These are phyloP conservation scores for Perizoma affinitatum DNA, from an alignment of 2,888 invertebrate species.

Conservation along the genomic window DNA sequence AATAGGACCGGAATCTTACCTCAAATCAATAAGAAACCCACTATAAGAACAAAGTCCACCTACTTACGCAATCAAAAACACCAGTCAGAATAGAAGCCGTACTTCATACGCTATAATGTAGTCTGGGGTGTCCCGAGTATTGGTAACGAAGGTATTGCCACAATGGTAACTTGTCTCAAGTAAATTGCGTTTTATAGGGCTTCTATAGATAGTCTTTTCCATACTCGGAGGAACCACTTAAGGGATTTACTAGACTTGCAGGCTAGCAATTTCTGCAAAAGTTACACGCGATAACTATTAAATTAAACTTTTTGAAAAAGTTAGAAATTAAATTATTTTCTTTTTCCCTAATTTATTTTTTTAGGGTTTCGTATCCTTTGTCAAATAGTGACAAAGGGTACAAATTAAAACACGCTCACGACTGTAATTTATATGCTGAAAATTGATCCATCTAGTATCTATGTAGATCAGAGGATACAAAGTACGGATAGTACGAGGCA, in stretches of 20 bases:
- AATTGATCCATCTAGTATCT: too few relatives aligned
- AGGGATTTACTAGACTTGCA: constrained; percentile 2
- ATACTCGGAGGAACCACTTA: neutral
- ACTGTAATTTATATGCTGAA: too few relatives aligned
- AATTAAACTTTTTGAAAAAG: too few relatives aligned
- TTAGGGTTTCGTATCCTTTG: too few relatives aligned
- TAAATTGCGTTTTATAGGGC: constrained; percentile 57
- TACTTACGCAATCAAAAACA: constrained; percentile 29
- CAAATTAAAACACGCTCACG: too few relatives aligned
- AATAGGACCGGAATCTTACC: constrained; percentile 22
- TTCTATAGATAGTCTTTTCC: constrained; percentile 50
- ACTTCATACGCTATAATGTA: constrained; percentile 14
- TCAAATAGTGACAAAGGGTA: too few relatives aligned
- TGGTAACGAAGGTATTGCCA: constrained; percentile 56
- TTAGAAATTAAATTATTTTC: too few relatives aligned
- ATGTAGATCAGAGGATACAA: too few relatives aligned
- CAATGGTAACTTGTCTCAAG: constrained; percentile 71
- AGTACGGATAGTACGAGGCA: too few relatives aligned
- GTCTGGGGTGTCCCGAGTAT: constrained; percentile 28
- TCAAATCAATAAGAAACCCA: constrained; percentile 7
- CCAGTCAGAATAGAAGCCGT: constrained; percentile 32
- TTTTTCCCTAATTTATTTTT: too few relatives aligned
- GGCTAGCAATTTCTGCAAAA: too few relatives aligned
- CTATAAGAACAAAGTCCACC: constrained; percentile 20
- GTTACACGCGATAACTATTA: too few relatives aligned